A percentile compares a stretch with the other conserved stretches of the same genome.
Conservation (phyloP, 2,888 invertebrate species). For the Xanthia togata region DNA sequence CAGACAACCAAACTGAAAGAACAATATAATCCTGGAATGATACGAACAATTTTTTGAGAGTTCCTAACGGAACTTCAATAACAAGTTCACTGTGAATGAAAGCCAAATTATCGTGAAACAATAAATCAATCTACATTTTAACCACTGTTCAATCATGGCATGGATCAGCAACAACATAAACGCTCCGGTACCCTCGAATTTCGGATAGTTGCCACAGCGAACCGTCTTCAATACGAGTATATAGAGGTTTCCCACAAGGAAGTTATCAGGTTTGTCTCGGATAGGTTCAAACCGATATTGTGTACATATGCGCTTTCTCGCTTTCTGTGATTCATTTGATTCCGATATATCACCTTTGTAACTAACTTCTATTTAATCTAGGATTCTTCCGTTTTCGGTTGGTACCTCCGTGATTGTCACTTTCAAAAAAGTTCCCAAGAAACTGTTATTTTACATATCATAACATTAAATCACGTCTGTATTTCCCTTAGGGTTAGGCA, state of each 20-base stretch:
- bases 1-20: too few species aligned
- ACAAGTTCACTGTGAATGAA: background rate
- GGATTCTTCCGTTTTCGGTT: background rate
- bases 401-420: background rate
- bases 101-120: background rate
- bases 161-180: constrained; percentile 10
- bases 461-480: too few species aligned
- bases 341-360: background rate
- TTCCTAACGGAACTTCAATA: background rate
- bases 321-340: constrained; percentile 15
- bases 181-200: background rate
- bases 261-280: constrained; percentile 9
- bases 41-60: background rate
- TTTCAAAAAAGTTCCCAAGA: background rate
- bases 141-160: background rate
- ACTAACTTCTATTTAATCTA: background rate
- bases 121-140: constrained; percentile 7
- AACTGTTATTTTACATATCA: background rate
- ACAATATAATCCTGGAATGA: too few species aligned
- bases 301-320: background rate
- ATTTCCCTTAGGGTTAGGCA: too few species aligned
- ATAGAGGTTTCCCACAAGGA: constrained; percentile 19
- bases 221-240: constrained; percentile 1
- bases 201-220: background rate
- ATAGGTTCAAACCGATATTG: constrained; percentile 5